Evolutionary conservation across 2,113 vertebrate species (phyloP), one percentile per base, ranked within the genome.

Genomic region (Sebastes schlegelii): DNA sequence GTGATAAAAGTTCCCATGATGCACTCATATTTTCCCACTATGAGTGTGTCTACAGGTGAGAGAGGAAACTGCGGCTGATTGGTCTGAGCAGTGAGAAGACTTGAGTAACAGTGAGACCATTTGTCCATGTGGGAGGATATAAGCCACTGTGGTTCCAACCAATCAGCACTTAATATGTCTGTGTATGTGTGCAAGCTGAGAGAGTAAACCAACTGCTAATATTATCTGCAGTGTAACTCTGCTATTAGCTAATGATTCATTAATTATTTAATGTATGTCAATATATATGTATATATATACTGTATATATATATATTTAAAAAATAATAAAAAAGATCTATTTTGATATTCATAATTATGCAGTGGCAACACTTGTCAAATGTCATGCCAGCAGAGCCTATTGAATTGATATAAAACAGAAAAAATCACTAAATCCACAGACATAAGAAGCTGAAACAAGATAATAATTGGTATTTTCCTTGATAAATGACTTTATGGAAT

Each of bases 11-110:
- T 17, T 51, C 45, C 11, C 5, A 42, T 17, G 34, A 42, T 4
- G 48, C 19, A 5, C 40, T 10, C 17, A 45, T 26, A 21, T 10
- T 23, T 17, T 13, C 19, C 45, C 13, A 65, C 8, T 46, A 0
- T 4, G 10, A 16, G 43, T 23, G 43, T 23, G n/a, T 63, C 45
- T 16, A 10, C 8, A 63, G 43, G 4, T 14, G 70, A 66, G 42
- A 60, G 43, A 61, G 40, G 61, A 72, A 67, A 61, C 14, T 5
- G n/a, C 8, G 34, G 62, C 49, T 74, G 55, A 69, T 67, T 62
- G 84, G 9, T 67, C 42, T 4, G 62, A 55, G 55, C 49, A 6
- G 23, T 6, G 52, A 79, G 40, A 23, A 60, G 64, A 68, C 19
- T 68, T 67, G 19, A 80, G 34, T 66, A 74, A 75, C 64, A 45